Evolutionary conservation across 2,113 vertebrate genomes (phyloP), one percentile per base, ranked within the genome.

Genomic region (Arothron firmamentum): DNA sequence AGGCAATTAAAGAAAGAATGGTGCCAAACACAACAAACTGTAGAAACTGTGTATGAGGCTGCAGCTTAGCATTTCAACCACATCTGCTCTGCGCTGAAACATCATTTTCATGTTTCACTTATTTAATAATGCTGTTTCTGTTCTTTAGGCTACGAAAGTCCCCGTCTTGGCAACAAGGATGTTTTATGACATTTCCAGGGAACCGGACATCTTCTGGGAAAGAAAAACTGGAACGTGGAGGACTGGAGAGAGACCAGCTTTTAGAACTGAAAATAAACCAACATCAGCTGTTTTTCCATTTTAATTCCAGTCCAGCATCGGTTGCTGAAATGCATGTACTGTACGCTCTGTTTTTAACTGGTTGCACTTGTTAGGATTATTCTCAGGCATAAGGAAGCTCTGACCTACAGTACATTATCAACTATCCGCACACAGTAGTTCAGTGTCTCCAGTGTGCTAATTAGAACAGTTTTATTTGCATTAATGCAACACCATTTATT

Each of bases 211-310:
- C 34, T 72, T 58, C 56, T 46, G 65, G 70, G 69, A 50, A 65
- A 34, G 38, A 16, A 52, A 21, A 51, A 59, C 65, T 73, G 52
- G 76, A 74, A 62, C 61, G 23, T 0, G 2, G 83, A 88, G 62
- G 85, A 85, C 74, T 82, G 77, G 80, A 87, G 54, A 55, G 87
- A 86, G 79, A 84, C 81, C 0, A 87, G 82, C 62, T 88, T 85
- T 82, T 86, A 80, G 81, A 49, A 56, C 31, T 63, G 63, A 25
- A 28, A 56, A 59, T 43, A 42, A 55, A 43, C 48, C 49, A 55
- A 43, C 70, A 41, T 45, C 56, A 57, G 53, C 60, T 55, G 31
- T 51, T 21, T 21, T 49, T 18, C 25, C 4, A 42, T 52, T 81
- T 85, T 75, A 68, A 52, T 61, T 63, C 51, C 51, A 54, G 53